These are phyloP conservation scores for Drymodes brunneopygia DNA, from an alignment of 2,113 vertebrate genomes.

Conservation along the genomic window DNA sequence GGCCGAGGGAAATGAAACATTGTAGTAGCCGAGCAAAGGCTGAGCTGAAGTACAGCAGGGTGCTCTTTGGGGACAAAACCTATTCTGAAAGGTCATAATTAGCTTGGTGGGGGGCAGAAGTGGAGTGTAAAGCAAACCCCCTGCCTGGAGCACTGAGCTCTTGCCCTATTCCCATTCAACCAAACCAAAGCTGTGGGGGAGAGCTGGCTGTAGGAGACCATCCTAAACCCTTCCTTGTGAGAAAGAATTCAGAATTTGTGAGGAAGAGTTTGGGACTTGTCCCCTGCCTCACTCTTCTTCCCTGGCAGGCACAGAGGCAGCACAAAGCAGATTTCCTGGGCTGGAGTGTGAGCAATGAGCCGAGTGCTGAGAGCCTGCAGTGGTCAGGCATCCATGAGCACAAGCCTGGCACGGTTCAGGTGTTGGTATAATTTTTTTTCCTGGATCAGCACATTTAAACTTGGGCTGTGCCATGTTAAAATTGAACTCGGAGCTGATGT, in stretches of 20 bases:
- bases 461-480: neutral
- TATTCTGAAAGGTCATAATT: neutral
- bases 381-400: neutral
- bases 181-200: neutral
- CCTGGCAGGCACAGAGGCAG: neutral
- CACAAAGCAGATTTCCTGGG: neutral
- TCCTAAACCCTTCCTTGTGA: neutral
- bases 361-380: neutral
- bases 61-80: neutral
- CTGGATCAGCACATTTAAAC: slow-evolving; percentile 18
- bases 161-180: neutral
- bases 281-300: neutral
- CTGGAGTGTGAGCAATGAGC: neutral
- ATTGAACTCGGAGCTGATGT: neutral
- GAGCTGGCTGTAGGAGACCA: neutral
- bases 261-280: neutral
- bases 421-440: neutral
- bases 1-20: neutral
- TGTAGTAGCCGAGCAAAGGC: neutral
- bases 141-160: neutral
- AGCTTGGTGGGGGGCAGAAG: neutral
- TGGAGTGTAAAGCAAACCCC: neutral
- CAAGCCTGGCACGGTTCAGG: neutral
- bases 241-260: neutral
- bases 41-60: neutral